Evolutionary conservation across 1,140 invertebrate species (phyloP), one percentile per base, ranked within the genome.

Genomic region (Euura saliciscinereae): DNA sequence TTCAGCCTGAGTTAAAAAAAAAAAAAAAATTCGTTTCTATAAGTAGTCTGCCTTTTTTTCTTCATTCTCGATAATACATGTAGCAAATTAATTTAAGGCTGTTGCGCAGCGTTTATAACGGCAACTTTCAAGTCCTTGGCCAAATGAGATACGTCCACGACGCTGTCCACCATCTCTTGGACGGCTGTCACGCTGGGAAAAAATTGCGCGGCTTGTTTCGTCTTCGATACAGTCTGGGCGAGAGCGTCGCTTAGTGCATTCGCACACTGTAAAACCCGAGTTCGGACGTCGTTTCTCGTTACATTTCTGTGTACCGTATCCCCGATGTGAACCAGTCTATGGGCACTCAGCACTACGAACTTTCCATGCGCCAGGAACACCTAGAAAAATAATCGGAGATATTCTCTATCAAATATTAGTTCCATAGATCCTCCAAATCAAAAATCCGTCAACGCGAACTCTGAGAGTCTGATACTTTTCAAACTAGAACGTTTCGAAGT

Each of bases 321-420:
- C 8, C 97, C 97, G 74, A 98, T 97, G 80, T 96, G 95, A 6
- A 98, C 95, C 77, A 99, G 89, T 83, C 97, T 94, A 82, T 98
- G 96, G 42, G 97, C 96, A 81, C 94, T 95, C 4, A 98, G 88
- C 28, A 98, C 94, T 2, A 99, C 96, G 85, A 97, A 97, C 86
- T 98, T 98, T 10, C 95, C 95, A 83, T 98, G 95, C 43, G 95
- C 95, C 13, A 98, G 91, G 83, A 98, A 98, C 70, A 96, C 89
- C 85, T 86, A 73, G 11, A 66, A 11, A 45, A 73, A 72, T 78
- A 69, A 6, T 45, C 51, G 28, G 2, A 65, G 51, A 65, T 65
- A 11, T 71, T 28, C 28, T 28, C 28, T 28, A 28, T 28, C 28
- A 28, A 28, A 28, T 28, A 28, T 28, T 0, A 28, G 28, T 28